Conservation (phyloP, 1,140 invertebrate species). For the Sipha flava region DNA sequence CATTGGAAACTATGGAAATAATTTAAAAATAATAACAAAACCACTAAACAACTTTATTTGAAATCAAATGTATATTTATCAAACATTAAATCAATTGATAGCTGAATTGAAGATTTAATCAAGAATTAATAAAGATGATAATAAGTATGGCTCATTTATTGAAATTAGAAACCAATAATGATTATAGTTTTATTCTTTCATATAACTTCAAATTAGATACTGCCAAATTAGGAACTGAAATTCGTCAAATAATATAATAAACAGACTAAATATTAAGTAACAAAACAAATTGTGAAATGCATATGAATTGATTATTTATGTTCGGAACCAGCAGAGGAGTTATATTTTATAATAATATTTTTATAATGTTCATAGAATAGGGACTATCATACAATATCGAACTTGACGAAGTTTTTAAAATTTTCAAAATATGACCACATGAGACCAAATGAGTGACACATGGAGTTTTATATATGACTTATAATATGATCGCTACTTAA, state of each 20-base stretch:
- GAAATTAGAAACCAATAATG: not conserved
- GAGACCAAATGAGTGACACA: too few relatives aligned
- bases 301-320: not conserved
- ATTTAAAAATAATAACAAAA: not conserved
- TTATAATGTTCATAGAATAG: not conserved
- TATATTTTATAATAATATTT: not conserved
- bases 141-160: not conserved
- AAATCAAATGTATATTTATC: not conserved
- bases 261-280: not conserved
- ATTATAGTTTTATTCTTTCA: not conserved
- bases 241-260: not conserved
- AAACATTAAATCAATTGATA: not conserved
- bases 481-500: too few relatives aligned
- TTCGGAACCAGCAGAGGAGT: not conserved
- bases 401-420: not conserved
- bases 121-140: not conserved
- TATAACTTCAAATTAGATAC: not conserved
- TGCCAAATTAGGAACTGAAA: not conserved
- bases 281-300: not conserved
- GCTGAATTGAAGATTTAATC: not conserved
- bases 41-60: not conserved
- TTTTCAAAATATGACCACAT: too few relatives aligned
- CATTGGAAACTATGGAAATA: too few relatives aligned
- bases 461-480: too few relatives aligned
- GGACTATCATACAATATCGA: not conserved